Conservation (phyloP, 2,113 vertebrate species). For the Coreoperca whiteheadi region DNA sequence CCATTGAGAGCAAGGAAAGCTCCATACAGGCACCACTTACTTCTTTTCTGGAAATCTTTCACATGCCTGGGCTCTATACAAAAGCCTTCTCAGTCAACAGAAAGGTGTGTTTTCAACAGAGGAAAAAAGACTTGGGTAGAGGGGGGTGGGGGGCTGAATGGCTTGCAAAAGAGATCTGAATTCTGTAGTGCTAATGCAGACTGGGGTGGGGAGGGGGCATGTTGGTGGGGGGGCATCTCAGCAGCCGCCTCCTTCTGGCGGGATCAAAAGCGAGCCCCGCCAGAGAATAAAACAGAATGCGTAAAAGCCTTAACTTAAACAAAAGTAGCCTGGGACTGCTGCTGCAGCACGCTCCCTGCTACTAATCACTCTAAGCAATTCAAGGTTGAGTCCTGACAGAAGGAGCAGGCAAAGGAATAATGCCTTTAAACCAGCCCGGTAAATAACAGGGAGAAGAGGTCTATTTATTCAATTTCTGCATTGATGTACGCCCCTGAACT, state of each 20-base stretch:
- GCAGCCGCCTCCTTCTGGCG: conserved; percentile 72
- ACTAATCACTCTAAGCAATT: conserved; percentile 77
- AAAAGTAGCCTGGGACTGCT: conserved; percentile 74
- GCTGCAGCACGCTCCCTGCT: conserved; percentile 71
- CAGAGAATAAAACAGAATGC: conserved; percentile 74
- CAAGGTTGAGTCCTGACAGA: conserved; percentile 71
- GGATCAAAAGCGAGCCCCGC: conserved; percentile 79
- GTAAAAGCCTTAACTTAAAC: conserved; percentile 82
- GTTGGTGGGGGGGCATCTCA: conserved; percentile 48
- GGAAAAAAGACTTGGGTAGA: conserved; percentile 48
- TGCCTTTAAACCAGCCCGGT: conserved; percentile 64
- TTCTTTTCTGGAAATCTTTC: conserved; percentile 74
- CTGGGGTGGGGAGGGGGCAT: conserved; percentile 26
- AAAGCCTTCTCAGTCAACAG: conserved; percentile 74
- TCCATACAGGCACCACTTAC: conserved; percentile 73
- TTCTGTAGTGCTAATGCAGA: conserved; percentile 62
- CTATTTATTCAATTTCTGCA: conserved; percentile 66
- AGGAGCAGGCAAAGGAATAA: conserved; percentile 61
- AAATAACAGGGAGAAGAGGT: conserved; percentile 70
- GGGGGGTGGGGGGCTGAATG: conserved; percentile 57
- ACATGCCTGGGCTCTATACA: conserved; percentile 70
- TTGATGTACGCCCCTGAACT: conserved; percentile 65
- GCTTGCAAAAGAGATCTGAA: conserved; percentile 71
- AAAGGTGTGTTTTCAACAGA: conserved; percentile 85
- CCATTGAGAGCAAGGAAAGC: conserved; percentile 70